Percentiles rank a stretch among this genome's conserved stretches.
Conservation (phyloP, 2,888 invertebrate species). For the Galerucella calmariensis region DNA sequence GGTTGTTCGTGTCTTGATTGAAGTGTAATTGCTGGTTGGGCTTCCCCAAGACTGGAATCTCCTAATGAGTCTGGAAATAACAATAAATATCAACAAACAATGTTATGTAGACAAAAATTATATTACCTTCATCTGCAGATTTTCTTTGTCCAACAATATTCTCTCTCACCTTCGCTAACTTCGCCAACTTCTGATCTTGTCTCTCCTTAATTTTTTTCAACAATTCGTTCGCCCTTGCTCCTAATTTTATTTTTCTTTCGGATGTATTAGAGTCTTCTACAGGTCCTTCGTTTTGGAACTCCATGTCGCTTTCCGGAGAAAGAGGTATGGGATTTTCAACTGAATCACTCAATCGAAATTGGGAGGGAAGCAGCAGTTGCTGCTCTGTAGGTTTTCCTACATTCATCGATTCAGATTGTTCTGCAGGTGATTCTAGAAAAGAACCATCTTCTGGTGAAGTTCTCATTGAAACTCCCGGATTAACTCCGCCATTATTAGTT, state of each 20-base stretch:
- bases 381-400: background rate
- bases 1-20: background rate
- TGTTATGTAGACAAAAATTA: too few species aligned
- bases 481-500: background rate
- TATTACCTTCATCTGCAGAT: background rate
- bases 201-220: conserved; percentile 30
- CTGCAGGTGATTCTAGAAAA: background rate
- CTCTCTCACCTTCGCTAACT: background rate
- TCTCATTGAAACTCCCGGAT: background rate
- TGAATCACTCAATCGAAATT: background rate
- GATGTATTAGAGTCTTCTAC: background rate
- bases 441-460: background rate
- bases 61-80: background rate
- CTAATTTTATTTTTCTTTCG: conserved; percentile 16
- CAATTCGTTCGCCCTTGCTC: conserved; percentile 23
- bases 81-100: background rate
- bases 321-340: background rate
- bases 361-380: background rate
- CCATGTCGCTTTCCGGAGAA: background rate
- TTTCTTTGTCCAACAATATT: background rate
- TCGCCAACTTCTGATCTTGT: conserved; percentile 21
- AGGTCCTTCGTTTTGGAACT: background rate
- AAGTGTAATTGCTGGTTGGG: background rate
- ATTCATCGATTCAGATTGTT: background rate
- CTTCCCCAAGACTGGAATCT: background rate